A percentile compares a stretch with the other conserved stretches of the same genome.
Conservation (phyloP, 2,797 vertebrate species). For the Rallus crepitans region DNA sequence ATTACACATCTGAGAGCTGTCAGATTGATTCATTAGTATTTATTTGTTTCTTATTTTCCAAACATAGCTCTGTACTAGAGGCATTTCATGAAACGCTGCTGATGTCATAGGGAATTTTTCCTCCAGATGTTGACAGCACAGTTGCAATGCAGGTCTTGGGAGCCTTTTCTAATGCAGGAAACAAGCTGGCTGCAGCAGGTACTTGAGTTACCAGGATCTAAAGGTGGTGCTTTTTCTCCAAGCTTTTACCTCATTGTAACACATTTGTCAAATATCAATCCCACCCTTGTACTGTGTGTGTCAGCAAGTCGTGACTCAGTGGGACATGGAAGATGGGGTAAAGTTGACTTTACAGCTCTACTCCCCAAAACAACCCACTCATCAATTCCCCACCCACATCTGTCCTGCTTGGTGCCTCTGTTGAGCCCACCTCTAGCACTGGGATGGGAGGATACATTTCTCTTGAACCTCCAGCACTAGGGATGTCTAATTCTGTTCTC, state of each 20-base stretch:
- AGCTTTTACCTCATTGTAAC: not conserved
- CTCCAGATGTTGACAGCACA: not conserved
- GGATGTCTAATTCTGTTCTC: not conserved
- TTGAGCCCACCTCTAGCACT: not conserved
- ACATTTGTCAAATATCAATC: not conserved
- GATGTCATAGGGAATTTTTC: not conserved
- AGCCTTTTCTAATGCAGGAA: not conserved
- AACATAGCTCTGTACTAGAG: not conserved
- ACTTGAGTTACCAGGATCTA: not conserved
- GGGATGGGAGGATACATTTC: not conserved
- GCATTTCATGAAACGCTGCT: not conserved
- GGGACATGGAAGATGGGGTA: not conserved
- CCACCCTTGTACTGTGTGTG: rapidly evolving
- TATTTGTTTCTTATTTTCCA: constrained; percentile 36
- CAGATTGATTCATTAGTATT: constrained; percentile 53
- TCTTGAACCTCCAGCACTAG: not conserved
- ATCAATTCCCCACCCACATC: not conserved
- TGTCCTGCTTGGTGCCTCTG: not conserved
- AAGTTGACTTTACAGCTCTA: not conserved
- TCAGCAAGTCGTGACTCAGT: rapidly evolving
- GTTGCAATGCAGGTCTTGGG: not conserved
- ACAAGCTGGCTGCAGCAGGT: not conserved
- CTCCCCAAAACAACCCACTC: not conserved
- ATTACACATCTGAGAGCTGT: constrained; percentile 45
- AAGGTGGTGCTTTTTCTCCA: not conserved